Base-by-base conservation (phyloP, 2,888 invertebrate species). In the Macrosiphum euphorbiae region DNA sequence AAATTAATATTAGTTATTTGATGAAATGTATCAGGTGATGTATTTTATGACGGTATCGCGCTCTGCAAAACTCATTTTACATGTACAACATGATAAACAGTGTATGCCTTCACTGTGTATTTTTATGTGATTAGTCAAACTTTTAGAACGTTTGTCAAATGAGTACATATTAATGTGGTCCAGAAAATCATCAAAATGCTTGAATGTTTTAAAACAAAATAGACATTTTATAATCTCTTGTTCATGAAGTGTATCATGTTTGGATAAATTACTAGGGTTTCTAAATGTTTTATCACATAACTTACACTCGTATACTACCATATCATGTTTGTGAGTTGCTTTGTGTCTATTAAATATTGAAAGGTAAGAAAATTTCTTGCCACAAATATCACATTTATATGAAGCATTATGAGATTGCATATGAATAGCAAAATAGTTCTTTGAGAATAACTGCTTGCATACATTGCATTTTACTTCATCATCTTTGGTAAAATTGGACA, bases 301-400 rank as follows among this genome's bases (percentile, higher is more conserved):
- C 35, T 90, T 90, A 90, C 67, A 90, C 11, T 67, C 24, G 11
- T 67, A 67, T n/a, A 90, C 8, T 58, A 90, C 8, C n/a, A 24
- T 11, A 67, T 67, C 61, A 47, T 47, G 5, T 47, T 90, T 61
- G 41, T 90, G 90, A 50, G 67, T 90, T 67, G n/a, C 61, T 90
- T 67, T 90, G 20, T 90, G 90, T 90, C 44, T 90, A 67, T 67
- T 90, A 24, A 90, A n/a, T 61, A 90, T 67, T n/a, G 90, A 90
- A 67, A 67, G 61, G 5, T 90, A 90, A 67, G 58, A 90, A n/a
- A 90, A 90, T n/a, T 47, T 90, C n/a, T 67, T 61, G 24, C n/a
- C 28, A n/a, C 90, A 90, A 90, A 90, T 90, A n/a, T 90, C 28
- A 90, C 90, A 90, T 47, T 67, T 90, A 90, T 67, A 90, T 11